Conservation (phyloP, 2,888 invertebrate genomes). For the Brachyptera putata region DNA sequence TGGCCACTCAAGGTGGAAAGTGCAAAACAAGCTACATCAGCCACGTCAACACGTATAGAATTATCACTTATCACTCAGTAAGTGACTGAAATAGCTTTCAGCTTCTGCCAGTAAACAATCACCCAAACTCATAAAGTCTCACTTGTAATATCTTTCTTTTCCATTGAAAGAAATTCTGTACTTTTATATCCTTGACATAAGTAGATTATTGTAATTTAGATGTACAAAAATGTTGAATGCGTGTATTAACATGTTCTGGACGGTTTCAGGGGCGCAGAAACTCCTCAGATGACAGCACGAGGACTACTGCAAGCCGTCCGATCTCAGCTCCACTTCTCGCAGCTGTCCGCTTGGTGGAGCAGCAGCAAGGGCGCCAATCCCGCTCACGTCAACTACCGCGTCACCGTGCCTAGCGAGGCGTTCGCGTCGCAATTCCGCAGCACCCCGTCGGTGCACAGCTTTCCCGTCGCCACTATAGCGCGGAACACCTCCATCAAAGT, state of each 20-base stretch:
- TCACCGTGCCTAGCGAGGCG: constrained; percentile 63
- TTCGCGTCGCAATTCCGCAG: constrained; percentile 51
- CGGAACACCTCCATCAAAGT: constrained; percentile 58
- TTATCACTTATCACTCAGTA: too few relatives aligned
- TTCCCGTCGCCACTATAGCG: constrained; percentile 66
- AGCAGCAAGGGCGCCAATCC: constrained; percentile 45
- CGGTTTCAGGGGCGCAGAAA: background rate
- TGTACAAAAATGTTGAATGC: too few relatives aligned
- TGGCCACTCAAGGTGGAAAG: too few relatives aligned
- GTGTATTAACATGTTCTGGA: background rate
- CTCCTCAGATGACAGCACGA: constrained; percentile 47
- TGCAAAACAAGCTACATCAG: too few relatives aligned
- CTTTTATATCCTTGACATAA: too few relatives aligned
- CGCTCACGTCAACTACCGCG: constrained; percentile 58
- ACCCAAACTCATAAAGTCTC: too few relatives aligned
- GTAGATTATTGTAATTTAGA: too few relatives aligned
- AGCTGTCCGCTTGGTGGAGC: constrained; percentile 87
- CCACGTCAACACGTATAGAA: too few relatives aligned
- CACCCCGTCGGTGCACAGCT: constrained; percentile 61
- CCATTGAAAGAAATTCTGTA: too few relatives aligned
- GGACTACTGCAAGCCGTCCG: constrained; percentile 88
- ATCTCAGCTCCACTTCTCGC: constrained; percentile 94
- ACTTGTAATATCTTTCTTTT: too few relatives aligned
- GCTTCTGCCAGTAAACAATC: too few relatives aligned
- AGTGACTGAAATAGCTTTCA: too few relatives aligned